Percentiles rank a stretch among this genome's conserved stretches.
Evolutionary conservation across 2,888 invertebrate species (phyloP).

Genomic region (Anoncus sp.): DNA sequence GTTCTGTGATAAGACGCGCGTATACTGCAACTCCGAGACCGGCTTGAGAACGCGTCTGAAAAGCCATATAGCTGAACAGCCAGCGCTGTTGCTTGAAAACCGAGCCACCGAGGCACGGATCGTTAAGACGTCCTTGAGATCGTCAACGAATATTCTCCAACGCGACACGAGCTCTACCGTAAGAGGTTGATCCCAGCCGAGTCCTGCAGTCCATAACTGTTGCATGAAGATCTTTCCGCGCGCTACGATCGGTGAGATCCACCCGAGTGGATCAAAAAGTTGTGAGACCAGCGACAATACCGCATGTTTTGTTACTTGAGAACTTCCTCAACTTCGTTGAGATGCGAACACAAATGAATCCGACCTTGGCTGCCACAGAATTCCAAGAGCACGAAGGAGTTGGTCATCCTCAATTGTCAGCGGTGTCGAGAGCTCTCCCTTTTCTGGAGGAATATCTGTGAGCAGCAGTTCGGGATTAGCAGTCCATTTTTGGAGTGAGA

Average conservation of each 20-base stretch:
- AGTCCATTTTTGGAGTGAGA: conserved; percentile 53
- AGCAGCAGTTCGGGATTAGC: conserved; percentile 28
- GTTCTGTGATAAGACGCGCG: conserved; percentile 9
- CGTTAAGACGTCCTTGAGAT: background rate
- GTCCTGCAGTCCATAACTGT: conserved; percentile 38
- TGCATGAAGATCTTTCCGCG: conserved; percentile 58
- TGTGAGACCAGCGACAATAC: conserved; percentile 41
- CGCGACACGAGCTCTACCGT: conserved; percentile 17
- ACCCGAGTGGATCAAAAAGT: conserved; percentile 57
- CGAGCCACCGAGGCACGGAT: conserved; percentile 53
- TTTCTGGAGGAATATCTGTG: background rate
- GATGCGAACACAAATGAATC: conserved; percentile 44
- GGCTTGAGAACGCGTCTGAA: conserved; percentile 52
- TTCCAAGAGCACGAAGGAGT: conserved; percentile 40
- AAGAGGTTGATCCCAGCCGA: conserved; percentile 47
- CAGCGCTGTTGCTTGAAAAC: background rate
- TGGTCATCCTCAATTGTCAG: conserved; percentile 13
- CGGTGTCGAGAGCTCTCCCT: background rate
- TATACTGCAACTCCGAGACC: conserved; percentile 51
- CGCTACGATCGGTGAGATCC: conserved; percentile 47
- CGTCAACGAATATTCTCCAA: conserved; percentile 13
- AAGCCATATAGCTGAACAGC: conserved; percentile 52
- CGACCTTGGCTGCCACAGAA: conserved; percentile 34
- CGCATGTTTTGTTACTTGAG: conserved; percentile 35
- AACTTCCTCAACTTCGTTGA: background rate